Conservation (phyloP, 2,113 vertebrate species). For the Sinocyclocheilus grahami region DNA sequence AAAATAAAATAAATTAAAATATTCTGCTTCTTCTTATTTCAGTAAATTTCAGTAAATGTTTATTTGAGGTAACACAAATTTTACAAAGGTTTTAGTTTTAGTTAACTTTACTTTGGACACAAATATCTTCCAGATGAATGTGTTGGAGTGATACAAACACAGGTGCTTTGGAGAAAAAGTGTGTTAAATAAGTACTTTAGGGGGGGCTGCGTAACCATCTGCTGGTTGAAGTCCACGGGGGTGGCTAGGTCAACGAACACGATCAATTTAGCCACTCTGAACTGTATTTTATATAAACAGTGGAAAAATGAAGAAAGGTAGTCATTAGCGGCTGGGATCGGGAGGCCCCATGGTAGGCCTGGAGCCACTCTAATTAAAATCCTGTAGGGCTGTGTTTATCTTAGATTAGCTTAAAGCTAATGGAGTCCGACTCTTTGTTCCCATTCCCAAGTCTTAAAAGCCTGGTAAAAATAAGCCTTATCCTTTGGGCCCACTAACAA, state of each 20-base stretch:
- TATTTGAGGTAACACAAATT: neutral
- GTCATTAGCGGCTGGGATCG: conserved; percentile 11
- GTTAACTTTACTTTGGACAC: too few relatives aligned
- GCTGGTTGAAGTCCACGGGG: neutral
- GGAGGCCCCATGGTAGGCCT: conserved; percentile 6
- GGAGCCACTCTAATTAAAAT: conserved; percentile 47
- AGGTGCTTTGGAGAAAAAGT: neutral
- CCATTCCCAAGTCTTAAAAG: neutral
- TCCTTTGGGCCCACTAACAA: conserved; percentile 36
- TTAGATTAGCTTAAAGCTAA: conserved; percentile 48
- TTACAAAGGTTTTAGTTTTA: neutral
- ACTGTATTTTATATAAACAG: conserved; percentile 28
- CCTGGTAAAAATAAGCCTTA: conserved; percentile 26
- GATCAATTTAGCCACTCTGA: conserved; percentile 22
- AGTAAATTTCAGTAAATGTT: neutral
- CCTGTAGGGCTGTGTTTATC: conserved; percentile 49
- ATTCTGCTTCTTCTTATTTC: too few relatives aligned
- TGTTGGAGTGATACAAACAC: neutral
- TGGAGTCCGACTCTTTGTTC: conserved; percentile 27
- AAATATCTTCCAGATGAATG: too few relatives aligned
- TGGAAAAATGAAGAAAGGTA: conserved; percentile 11
- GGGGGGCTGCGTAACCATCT: neutral
- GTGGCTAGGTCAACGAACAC: neutral
- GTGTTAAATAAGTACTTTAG: neutral
- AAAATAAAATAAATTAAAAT: too few relatives aligned